Conservation (phyloP, 2,113 vertebrate species). For the Prunella himalayana region DNA sequence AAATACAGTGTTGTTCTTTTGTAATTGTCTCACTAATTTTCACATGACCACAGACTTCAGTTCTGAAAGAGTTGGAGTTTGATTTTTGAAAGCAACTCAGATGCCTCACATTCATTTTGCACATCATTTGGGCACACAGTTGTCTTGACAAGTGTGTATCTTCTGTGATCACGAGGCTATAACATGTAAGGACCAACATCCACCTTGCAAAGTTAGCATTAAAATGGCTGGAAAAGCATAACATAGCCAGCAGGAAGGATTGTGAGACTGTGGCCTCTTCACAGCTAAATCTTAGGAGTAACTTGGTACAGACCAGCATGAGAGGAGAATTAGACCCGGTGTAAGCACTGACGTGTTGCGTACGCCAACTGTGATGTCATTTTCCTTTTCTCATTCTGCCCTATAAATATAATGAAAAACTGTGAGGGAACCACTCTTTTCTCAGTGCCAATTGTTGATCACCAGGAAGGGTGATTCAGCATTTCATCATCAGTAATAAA, state of each 20-base stretch:
- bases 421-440: neutral
- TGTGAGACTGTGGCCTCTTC: neutral
- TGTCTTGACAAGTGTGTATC: neutral
- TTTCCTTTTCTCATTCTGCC: neutral
- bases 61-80: neutral
- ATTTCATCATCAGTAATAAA: neutral
- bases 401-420: neutral
- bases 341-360: accelerated
- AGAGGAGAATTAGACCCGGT: neutral
- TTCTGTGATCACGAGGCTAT: neutral
- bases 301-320: neutral
- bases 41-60: neutral
- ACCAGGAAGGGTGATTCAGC: neutral
- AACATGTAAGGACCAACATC: neutral
- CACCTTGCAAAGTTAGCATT: neutral
- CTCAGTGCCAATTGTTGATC: neutral
- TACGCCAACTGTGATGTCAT: neutral
- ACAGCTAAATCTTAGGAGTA: neutral
- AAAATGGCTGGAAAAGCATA: neutral
- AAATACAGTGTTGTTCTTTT: neutral
- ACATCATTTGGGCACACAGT: neutral
- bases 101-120: neutral
- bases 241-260: neutral
- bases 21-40: neutral
- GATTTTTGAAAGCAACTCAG: neutral